Base-by-base conservation (phyloP, 2,888 invertebrate genomes). In the Hyposoter didymator region DNA sequence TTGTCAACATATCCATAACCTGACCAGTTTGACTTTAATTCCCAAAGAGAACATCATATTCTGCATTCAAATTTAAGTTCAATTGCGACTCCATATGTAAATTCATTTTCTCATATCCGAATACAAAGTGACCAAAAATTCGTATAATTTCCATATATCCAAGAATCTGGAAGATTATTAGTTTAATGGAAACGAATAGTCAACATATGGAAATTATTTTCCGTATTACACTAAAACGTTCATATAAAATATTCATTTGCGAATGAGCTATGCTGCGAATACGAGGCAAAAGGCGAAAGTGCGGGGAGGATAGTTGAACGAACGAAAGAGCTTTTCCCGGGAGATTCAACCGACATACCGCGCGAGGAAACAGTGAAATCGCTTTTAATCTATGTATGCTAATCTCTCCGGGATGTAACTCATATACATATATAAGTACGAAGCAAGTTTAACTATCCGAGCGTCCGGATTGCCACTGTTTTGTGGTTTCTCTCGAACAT, bases 361-460 rank as follows among this genome's bases (percentile, higher is more conserved):
- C 87, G 67, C 75, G 85, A 89, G 83, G 74, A 67, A 89, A 90
- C 90, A 88, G 89, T 89, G 89, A 88, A 90, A 90, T 90, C 89
- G 88, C 79, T 64, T 85, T 84, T 89, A 89, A 90, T 91, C 90
- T 88, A 89, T 89, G 88, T 85, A 78, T 84, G 87, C 86, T 89
- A 87, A 88, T 90, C 88, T 87, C 87, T 72, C 72, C 72, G 84
- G 86, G 78, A 81, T 87, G 72, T 78, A 39, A 39, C 35, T 39
- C 39, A 52, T 45, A 52, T 49, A 39, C 39, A 14, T 73, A 55
- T 43, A 8, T 22, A 49, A 43, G 28, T 74, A 45, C 39, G 59
- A 4, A 19, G 59, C 22, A 8, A 64, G 79, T 64, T 47, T 73
- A 49, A 70, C 78, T 72, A 59, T 59, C 28, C 17, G 49, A 72